phyloP scores from a whole-genome alignment of 35 echinoderm and acorn worm species.

The Heliocidaris erythrogramma region DNA sequence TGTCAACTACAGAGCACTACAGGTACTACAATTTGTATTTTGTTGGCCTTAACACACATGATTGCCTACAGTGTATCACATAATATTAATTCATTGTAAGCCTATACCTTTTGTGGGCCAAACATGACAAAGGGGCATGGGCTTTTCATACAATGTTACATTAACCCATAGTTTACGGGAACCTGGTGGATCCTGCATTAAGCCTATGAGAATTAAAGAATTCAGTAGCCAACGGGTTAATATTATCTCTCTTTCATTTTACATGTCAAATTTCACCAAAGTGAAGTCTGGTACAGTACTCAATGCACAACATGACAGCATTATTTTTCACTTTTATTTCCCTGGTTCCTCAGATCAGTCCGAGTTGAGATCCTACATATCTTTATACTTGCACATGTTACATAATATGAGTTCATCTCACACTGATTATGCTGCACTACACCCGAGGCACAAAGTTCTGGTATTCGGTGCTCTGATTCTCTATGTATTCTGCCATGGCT shows the following conservation, averaged over 20 bases:
- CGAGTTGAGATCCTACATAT: not conserved
- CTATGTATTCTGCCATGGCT: conserved; percentile 51
- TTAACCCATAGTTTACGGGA: no score
- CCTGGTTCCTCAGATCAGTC: not conserved
- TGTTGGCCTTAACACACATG: not conserved
- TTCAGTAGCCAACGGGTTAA: no score
- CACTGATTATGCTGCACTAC: not conserved
- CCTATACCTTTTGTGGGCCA: not conserved
- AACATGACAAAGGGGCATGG: not conserved
- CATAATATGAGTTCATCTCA: not conserved
- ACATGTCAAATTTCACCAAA: not conserved
- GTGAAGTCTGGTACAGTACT: not conserved
- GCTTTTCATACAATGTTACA: not conserved
- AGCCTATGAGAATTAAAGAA: no score
- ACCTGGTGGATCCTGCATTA: no score
- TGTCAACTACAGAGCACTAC: not conserved
- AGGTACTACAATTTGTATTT: no score
- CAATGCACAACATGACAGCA: not conserved
- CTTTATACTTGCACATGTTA: not conserved
- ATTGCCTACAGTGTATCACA: not conserved
- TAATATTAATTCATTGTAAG: not conserved
- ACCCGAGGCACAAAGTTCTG: conserved; percentile 40
- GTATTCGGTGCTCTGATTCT: conserved; percentile 23
- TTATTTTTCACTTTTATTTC: not conserved
- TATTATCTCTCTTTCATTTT: not conserved